Evolutionary conservation across 2,797 vertebrate species (phyloP), one percentile per base, ranked within the genome.

Genomic region (Melopsittacus undulatus): DNA sequence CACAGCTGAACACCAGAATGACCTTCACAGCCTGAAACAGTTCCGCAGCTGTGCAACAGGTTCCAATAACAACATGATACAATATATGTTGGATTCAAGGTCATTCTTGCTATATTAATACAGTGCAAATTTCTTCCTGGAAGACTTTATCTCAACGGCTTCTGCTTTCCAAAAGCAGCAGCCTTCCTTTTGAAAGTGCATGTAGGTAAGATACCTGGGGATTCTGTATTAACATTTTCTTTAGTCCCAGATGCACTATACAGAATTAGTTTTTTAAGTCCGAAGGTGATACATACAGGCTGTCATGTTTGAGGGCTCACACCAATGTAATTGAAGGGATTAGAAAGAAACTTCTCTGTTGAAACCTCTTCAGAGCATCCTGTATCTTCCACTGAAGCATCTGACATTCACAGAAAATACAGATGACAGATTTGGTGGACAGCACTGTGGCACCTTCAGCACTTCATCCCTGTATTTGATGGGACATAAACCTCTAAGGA

Each of bases 11-110:
- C 26, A 92, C 40, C 40, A 49, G 56, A 46, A 74, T 74, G 83
- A 90, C 85, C 51, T 80, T 96, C 87, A 78, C 68, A 86, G 72
- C 45, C 83, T 77, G 57, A 87, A 92, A 80, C 12, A 85, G 72
- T 64, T 93, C 67, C 80, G 88, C 90, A 97, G 88, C 78, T 93
- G 86, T 94, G 90, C 54, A 76, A 76, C n/a, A 69, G 70, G 64
- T 93, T 96, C 89, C 40, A 0, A 23, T 79, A 92, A 83, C 56
- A 90, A 63, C 32, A 57, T 68, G 81, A 81, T 51, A 69, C 34
- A 72, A 84, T 90, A 74, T 45, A 82, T 62, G 70, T 29, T 76
- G 43, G 34, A 70, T 87, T 88, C 88, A 92, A 96, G 75, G 66
- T 96, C 91, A 83, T 93, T 87, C 83, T 68, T 73, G 68, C 59